Percentiles rank a stretch among this genome's conserved stretches.
phyloP scores from a whole-genome alignment of 1,140 invertebrate genomes.

The Gerris buenoi region DNA sequence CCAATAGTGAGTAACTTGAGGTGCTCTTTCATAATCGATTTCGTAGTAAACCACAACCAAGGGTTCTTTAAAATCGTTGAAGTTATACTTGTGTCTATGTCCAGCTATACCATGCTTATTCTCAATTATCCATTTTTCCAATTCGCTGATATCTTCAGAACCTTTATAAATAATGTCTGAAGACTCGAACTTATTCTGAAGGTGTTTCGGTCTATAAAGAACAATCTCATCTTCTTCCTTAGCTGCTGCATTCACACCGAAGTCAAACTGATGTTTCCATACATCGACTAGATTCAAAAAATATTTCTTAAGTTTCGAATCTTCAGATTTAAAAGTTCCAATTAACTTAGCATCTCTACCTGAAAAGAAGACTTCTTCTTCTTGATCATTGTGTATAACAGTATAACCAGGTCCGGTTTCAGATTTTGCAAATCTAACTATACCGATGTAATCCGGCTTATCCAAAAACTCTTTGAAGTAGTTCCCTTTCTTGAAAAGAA shows the following conservation, averaged over 20 bases:
- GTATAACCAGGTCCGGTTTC: neutral
- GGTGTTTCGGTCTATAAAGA: constrained; percentile 3
- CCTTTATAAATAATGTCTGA: neutral
- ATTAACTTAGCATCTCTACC: neutral
- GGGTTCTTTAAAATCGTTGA: constrained; percentile 73
- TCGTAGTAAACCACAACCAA: constrained; percentile 81
- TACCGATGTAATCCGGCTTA: neutral
- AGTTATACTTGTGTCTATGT: constrained; percentile 69
- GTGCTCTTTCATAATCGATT: constrained; percentile 86
- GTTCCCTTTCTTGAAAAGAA: neutral
- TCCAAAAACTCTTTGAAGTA: neutral
- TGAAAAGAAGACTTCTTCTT: neutral
- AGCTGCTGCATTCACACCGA: neutral
- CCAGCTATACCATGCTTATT: constrained; percentile 87
- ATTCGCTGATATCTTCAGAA: constrained; percentile 32
- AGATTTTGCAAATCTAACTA: neutral
- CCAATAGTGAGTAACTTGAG: constrained; percentile 97
- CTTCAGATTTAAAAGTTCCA: neutral
- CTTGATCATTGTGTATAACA: neutral
- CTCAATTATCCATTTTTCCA: constrained; percentile 66
- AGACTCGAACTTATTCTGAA: constrained; percentile 2
- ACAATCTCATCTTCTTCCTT: constrained; percentile 11
- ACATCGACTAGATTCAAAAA: neutral
- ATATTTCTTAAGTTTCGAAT: neutral
- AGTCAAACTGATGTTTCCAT: neutral